A percentile compares a stretch with the other conserved stretches of the same genome.
These are phyloP conservation scores for Bombus confusus DNA, from an alignment of 1,140 invertebrate species.

Conservation along the genomic window DNA sequence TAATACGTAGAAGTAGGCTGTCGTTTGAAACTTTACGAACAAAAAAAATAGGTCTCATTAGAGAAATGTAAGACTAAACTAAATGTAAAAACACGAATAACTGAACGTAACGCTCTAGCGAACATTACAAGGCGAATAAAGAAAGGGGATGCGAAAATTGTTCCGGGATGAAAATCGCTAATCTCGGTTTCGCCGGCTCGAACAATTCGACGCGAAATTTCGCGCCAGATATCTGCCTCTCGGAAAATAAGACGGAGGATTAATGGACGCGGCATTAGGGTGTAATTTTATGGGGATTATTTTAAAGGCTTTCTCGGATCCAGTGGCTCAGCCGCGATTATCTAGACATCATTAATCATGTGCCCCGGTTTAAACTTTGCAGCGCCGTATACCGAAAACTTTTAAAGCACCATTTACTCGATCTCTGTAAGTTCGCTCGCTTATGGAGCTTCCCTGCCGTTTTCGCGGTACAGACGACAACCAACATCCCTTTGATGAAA, in stretches of 20 bases:
- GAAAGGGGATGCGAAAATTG: background rate
- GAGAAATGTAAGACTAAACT: background rate
- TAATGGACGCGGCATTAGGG: constrained; percentile 73
- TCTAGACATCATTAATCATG: constrained; percentile 76
- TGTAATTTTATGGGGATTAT: constrained; percentile 77
- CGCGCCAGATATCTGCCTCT: constrained; percentile 31
- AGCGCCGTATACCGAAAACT: constrained; percentile 56
- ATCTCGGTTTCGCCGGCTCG: constrained; percentile 34
- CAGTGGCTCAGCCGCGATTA: constrained; percentile 73
- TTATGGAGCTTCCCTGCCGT: constrained; percentile 30
- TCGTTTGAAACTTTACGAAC: too few relatives aligned
- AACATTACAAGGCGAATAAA: background rate
- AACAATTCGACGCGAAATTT: constrained; percentile 45
- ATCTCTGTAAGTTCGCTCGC: constrained; percentile 27
- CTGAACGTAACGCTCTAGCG: background rate
- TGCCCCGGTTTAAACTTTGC: constrained; percentile 64
- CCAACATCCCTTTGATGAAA: constrained; percentile 21
- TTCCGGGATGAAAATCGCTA: constrained; percentile 40
- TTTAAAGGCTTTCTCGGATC: constrained; percentile 75
- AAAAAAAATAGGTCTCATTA: too few relatives aligned
- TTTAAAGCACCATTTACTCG: constrained; percentile 63
- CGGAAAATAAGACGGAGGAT: constrained; percentile 68
- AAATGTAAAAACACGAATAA: background rate
- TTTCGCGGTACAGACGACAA: background rate
- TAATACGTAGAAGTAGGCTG: too few relatives aligned